Percentiles rank a stretch among this genome's conserved stretches.
phyloP scores from a whole-genome alignment of 1,140 invertebrate species.

The Musca vetustissima region DNA sequence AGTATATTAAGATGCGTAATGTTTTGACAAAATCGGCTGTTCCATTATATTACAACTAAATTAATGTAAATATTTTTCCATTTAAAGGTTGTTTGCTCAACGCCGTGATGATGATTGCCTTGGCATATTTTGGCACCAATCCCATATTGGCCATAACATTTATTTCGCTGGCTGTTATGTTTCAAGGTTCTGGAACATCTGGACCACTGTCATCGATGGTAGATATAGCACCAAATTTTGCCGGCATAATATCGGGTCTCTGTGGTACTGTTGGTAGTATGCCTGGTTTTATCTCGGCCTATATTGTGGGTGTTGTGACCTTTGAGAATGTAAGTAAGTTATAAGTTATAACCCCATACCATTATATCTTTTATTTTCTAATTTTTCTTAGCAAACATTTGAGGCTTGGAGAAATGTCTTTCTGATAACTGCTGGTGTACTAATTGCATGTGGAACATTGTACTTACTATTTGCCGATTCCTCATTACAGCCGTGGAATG shows the following conservation, averaged over 20 bases:
- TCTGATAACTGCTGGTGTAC: constrained; percentile 58
- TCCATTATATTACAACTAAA: no score
- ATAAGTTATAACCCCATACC: no score
- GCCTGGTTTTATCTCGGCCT: constrained; percentile 60
- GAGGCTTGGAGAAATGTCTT: constrained; percentile 65
- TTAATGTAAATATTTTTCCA: no score
- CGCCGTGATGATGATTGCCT: constrained; percentile 55
- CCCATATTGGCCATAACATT: constrained; percentile 60
- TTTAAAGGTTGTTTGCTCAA: neutral
- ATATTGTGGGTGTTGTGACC: constrained; percentile 61
- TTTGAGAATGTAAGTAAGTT: constrained; percentile 56
- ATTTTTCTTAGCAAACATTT: constrained; percentile 36
- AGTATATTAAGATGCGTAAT: no score
- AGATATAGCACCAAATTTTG: constrained; percentile 67
- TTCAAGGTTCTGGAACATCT: constrained; percentile 64
- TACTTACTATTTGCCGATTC: constrained; percentile 61
- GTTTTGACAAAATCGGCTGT: no score
- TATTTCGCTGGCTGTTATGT: constrained; percentile 60
- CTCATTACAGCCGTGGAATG: constrained; percentile 53
- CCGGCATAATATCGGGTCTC: constrained; percentile 59
- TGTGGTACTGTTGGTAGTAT: constrained; percentile 55
- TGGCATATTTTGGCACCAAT: constrained; percentile 64
- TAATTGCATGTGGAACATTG: constrained; percentile 56
- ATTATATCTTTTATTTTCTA: constrained; percentile 56
- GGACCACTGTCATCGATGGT: constrained; percentile 62